phyloP scores from a whole-genome alignment of 2,888 invertebrate genomes.

The Archips crataeganus region DNA sequence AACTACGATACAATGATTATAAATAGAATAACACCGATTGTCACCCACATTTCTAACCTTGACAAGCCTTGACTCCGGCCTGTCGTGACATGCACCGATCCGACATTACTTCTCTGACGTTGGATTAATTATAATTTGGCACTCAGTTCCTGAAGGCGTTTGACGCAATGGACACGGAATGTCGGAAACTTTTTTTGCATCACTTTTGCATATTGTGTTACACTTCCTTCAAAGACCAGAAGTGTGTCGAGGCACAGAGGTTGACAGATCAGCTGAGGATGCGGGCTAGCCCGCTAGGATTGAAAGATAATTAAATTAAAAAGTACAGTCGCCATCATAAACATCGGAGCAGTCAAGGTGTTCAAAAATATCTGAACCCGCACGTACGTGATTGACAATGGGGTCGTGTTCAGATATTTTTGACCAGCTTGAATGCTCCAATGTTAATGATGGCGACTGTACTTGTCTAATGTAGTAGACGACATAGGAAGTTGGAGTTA shows the following conservation, averaged over 20 bases:
- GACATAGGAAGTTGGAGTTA: neutral
- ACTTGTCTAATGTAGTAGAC: neutral
- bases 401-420: no score
- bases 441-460: no score
- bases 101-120: neutral
- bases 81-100: constrained; percentile 8
- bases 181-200: neutral
- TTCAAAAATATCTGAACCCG: no score
- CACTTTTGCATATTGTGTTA: neutral
- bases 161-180: neutral
- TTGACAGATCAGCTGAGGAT: no score
- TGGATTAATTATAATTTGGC: neutral
- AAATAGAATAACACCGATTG: neutral
- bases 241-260: neutral
- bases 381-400: no score
- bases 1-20: no score
- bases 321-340: no score
- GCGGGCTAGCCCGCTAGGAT: no score
- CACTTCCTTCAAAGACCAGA: neutral
- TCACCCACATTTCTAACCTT: neutral
- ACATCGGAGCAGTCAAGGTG: no score
- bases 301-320: no score
- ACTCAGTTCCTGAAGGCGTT: neutral
- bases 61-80: constrained; percentile 4
- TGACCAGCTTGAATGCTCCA: no score